Evolutionary conservation across 2,797 vertebrate species (phyloP).

Genomic region (Ambastaia sidthimunki): DNA sequence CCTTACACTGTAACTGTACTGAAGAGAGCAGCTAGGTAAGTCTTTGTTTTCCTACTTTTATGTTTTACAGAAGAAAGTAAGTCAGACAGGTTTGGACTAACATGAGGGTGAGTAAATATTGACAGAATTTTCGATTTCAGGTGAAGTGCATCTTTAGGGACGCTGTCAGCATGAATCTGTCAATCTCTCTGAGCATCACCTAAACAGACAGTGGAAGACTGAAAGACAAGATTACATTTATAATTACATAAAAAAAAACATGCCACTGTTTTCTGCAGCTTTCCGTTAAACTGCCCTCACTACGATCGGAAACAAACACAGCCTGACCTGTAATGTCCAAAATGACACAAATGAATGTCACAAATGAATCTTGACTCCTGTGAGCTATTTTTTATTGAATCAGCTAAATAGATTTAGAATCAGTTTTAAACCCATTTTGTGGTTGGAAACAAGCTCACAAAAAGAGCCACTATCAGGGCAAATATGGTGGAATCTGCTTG

Average conservation of each 20-base stretch:
- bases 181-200: constrained; percentile 4
- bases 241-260: no score
- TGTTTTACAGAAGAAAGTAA: background rate
- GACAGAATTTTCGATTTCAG: constrained; percentile 2
- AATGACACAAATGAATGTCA: no score
- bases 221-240: no score
- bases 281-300: no score
- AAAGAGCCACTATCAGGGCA: background rate
- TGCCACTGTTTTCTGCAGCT: no score
- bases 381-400: no score
- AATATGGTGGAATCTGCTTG: constrained; percentile 7
- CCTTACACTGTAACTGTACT: background rate
- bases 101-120: background rate
- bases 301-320: no score
- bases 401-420: no score
- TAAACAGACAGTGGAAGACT: constrained; percentile 2
- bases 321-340: no score
- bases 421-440: background rate
- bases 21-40: background rate
- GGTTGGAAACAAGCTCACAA: background rate
- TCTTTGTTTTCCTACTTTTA: background rate
- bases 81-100: background rate
- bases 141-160: background rate
- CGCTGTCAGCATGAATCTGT: constrained; percentile 7
- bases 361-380: no score